Percentiles rank a stretch among this genome's conserved stretches.
Evolutionary conservation across 2,113 vertebrate species (phyloP).

Genomic region (Balaeniceps rex): DNA sequence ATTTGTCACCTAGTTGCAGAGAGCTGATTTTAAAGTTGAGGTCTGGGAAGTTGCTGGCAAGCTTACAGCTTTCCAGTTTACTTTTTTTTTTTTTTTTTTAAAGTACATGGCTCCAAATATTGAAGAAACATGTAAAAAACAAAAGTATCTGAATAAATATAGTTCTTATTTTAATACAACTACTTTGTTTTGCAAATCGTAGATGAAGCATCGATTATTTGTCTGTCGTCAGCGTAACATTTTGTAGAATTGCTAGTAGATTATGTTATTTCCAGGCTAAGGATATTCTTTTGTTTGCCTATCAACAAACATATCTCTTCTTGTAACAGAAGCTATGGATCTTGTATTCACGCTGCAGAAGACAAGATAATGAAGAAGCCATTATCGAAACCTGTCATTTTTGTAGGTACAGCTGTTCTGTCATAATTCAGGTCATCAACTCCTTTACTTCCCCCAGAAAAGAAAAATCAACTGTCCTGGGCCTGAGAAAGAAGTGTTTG

Average conservation of each 20-base stretch:
- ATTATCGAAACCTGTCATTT: background rate
- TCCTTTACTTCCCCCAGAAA: background rate
- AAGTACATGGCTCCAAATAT: background rate
- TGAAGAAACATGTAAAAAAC: background rate
- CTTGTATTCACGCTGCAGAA: background rate
- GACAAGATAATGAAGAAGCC: background rate
- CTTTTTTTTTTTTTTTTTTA: background rate
- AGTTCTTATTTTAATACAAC: background rate
- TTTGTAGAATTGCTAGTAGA: background rate
- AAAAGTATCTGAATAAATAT: background rate
- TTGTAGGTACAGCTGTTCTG: background rate
- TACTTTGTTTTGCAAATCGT: background rate
- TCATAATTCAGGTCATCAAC: background rate
- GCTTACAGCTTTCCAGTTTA: background rate
- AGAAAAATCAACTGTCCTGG: background rate
- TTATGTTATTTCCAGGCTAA: background rate
- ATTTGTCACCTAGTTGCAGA: conserved; percentile 1
- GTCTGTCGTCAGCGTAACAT: background rate
- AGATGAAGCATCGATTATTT: background rate
- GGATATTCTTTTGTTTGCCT: background rate
- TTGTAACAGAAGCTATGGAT: background rate
- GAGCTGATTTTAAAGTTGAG: background rate
- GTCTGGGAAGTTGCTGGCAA: background rate
- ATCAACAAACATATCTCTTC: background rate
- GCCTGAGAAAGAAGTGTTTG: background rate